These are phyloP conservation scores for Acanthopagrus latus DNA, from an alignment of 2,797 vertebrate species.

Conservation along the genomic window DNA sequence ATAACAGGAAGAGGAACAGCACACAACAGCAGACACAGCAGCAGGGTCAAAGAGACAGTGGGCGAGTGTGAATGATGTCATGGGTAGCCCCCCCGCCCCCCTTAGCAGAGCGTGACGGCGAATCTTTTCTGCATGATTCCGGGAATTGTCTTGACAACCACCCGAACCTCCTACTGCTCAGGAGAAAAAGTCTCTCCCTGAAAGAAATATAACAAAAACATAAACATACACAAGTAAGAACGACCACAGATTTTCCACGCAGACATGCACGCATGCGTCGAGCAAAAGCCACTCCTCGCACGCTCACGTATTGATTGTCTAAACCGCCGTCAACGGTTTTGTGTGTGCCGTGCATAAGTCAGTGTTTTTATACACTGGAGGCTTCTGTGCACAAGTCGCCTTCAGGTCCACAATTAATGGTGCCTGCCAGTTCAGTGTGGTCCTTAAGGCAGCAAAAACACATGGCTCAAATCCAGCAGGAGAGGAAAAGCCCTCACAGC, in stretches of 20 bases:
- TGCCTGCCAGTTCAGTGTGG: slow-evolving; percentile 42
- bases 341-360: slow-evolving; percentile 25
- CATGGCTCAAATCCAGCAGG: slow-evolving; percentile 47
- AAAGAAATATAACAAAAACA: slow-evolving; percentile 57
- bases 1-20: slow-evolving; percentile 61
- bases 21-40: slow-evolving; percentile 55
- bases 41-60: slow-evolving; percentile 55
- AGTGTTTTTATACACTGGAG: slow-evolving; percentile 40
- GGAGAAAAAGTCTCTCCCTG: slow-evolving; percentile 38
- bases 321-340: slow-evolving; percentile 29
- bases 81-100: slow-evolving; percentile 36
- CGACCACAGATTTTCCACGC: slow-evolving; percentile 2
- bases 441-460: slow-evolving; percentile 52
- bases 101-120: slow-evolving; percentile 46
- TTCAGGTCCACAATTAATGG: slow-evolving; percentile 40
- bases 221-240: slow-evolving; percentile 34
- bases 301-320: slow-evolving; percentile 38
- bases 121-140: slow-evolving; percentile 56
- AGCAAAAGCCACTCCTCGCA: slow-evolving; percentile 29
- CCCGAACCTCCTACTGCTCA: slow-evolving; percentile 38
- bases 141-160: slow-evolving; percentile 48
- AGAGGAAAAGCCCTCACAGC: slow-evolving; percentile 47
- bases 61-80: slow-evolving; percentile 67
- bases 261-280: slow-evolving; percentile 35
- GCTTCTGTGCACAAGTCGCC: slow-evolving; percentile 32